A percentile compares a stretch with the other conserved stretches of the same genome.
Conservation (phyloP, 1,140 invertebrate species). For the Ceratina japonica region DNA sequence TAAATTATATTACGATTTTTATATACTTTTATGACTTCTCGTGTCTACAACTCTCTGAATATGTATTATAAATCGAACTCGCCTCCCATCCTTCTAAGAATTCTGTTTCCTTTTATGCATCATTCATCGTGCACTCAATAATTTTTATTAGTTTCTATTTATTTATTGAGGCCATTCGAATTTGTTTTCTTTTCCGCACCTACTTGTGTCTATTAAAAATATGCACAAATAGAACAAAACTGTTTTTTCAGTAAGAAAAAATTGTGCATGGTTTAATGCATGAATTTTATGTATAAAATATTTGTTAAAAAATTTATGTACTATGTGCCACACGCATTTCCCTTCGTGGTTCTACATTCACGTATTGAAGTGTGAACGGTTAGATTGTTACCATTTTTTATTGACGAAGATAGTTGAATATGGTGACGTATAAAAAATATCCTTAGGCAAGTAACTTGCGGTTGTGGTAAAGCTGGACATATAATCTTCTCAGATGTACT, state of each 20-base stretch:
- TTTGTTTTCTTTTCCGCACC: background rate
- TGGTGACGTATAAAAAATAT: background rate
- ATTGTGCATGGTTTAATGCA: background rate
- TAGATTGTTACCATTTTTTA: background rate
- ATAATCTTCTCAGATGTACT: background rate
- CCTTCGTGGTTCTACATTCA: too few species aligned
- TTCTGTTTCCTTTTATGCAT: background rate
- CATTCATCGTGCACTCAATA: background rate
- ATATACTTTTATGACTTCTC: background rate
- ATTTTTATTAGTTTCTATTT: background rate
- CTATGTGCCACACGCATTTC: too few species aligned
- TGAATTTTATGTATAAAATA: background rate
- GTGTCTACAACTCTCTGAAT: background rate
- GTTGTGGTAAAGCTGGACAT: background rate
- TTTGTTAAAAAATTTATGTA: background rate
- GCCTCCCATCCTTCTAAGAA: background rate
- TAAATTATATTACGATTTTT: background rate
- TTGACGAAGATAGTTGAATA: background rate
- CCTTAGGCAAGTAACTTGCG: background rate
- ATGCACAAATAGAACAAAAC: background rate
- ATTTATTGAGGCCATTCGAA: constrained; percentile 32
- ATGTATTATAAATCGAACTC: background rate
- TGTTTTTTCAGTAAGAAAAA: background rate
- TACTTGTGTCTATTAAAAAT: background rate
- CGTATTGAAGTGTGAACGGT: background rate